Conservation (phyloP, 1,140 invertebrate genomes). For the Heliothis subflexa region DNA sequence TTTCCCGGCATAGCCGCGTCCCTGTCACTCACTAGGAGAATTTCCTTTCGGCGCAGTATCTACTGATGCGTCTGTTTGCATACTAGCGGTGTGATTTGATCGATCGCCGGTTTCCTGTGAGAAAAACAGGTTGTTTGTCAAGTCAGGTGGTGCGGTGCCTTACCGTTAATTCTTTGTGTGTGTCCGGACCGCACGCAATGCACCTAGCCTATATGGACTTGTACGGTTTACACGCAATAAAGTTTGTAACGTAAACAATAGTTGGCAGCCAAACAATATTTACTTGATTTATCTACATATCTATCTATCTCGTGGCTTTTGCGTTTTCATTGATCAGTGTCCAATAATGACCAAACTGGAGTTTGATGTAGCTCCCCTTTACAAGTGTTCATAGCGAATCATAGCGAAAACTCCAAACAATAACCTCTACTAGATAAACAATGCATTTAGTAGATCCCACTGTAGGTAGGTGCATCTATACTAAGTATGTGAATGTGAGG, state of each 20-base stretch:
- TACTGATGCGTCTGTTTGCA: conserved; percentile 79
- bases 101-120: conserved; percentile 82
- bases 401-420: too few relatives aligned
- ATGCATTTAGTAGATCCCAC: too few relatives aligned
- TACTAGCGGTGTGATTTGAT: conserved; percentile 81
- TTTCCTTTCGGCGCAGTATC: conserved; percentile 72
- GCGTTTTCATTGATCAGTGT: background rate
- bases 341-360: background rate
- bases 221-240: conserved; percentile 40
- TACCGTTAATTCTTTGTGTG: conserved; percentile 74
- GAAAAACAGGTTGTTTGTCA: conserved; percentile 82
- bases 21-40: conserved; percentile 63
- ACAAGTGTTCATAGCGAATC: too few relatives aligned
- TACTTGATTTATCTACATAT: conserved; percentile 15
- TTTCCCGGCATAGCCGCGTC: conserved; percentile 63
- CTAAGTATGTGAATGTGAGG: background rate
- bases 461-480: background rate
- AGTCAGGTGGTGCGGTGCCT: conserved; percentile 76
- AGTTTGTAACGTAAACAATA: conserved; percentile 40
- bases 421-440: too few relatives aligned
- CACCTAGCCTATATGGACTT: conserved; percentile 53
- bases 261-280: conserved; percentile 27
- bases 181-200: conserved; percentile 67
- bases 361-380: too few relatives aligned
- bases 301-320: conserved; percentile 14